Conservation (phyloP, 92 coral and sea anemone genomes). For the Palythoa grandis region DNA sequence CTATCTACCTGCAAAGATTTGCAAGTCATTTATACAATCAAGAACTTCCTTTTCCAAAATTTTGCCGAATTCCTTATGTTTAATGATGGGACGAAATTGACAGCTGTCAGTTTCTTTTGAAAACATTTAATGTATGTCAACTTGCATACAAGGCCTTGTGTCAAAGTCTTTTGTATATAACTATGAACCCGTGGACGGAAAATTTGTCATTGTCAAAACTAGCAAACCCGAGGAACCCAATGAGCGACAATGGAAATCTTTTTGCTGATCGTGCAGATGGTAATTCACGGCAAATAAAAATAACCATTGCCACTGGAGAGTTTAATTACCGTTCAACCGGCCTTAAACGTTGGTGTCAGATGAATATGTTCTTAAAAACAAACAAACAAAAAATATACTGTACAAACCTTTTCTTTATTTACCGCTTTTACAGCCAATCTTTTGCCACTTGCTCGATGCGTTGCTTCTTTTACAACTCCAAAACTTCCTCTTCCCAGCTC, state of each 20-base stretch:
- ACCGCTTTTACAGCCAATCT: slow-evolving; percentile 96
- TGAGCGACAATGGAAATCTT: neutral
- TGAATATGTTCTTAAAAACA: slow-evolving; percentile 11
- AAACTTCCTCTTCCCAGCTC: slow-evolving; percentile 97
- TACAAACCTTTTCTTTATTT: slow-evolving; percentile 95
- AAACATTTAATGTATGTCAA: neutral
- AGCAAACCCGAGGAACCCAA: neutral
- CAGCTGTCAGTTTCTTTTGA: slow-evolving; percentile 30
- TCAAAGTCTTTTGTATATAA: slow-evolving; percentile 6
- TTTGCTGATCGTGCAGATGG: neutral
- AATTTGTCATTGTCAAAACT: neutral
- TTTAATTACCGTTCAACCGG: neutral
- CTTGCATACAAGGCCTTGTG: slow-evolving; percentile 5
- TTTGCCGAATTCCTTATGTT: slow-evolving; percentile 8
- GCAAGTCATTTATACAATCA: neutral
- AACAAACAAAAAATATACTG: slow-evolving; percentile 10
- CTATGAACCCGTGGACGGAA: neutral
- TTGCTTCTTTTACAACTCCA: slow-evolving; percentile 96
- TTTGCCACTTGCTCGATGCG: slow-evolving; percentile 73
- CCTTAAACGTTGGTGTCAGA: neutral
- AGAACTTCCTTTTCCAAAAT: neutral
- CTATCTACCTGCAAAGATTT: neutral
- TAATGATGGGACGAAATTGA: slow-evolving; percentile 8
- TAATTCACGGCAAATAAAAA: neutral
- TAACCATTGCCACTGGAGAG: neutral